These are phyloP conservation scores for Eulacestoma nigropectus DNA, from an alignment of 2,113 vertebrate species.

Conservation along the genomic window DNA sequence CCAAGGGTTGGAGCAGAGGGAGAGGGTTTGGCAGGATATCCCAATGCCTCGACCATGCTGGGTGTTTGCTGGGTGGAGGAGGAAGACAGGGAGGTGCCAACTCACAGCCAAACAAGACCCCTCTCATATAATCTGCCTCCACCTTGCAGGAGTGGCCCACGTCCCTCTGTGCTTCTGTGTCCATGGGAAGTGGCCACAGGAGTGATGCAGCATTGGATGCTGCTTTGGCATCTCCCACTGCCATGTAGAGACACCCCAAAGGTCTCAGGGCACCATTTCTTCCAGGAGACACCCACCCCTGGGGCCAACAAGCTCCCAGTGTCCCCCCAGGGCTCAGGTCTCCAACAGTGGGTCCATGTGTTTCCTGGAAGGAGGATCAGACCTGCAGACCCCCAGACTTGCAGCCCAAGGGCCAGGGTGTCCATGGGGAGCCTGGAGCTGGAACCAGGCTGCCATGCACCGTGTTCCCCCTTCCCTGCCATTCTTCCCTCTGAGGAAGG, in stretches of 20 bases:
- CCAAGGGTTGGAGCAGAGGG: not conserved
- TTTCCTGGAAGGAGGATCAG: not conserved
- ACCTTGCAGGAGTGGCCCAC: rapidly evolving
- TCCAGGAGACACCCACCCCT: not conserved
- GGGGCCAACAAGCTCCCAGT: rapidly evolving
- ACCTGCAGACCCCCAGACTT: not conserved
- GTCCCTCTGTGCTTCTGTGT: not conserved
- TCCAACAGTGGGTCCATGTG: rapidly evolving
- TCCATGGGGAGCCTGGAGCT: not conserved
- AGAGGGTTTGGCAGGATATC: not conserved
- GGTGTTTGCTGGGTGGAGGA: not conserved
- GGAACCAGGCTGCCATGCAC: not conserved
- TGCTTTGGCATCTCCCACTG: not conserved
- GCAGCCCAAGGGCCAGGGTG: rapidly evolving
- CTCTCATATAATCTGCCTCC: not conserved
- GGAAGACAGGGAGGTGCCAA: not conserved
- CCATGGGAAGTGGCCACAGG: not conserved
- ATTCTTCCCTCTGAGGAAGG: not conserved
- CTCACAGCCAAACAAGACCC: not conserved
- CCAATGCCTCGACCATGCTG: rapidly evolving
- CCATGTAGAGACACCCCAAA: not conserved
- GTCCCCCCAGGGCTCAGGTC: not conserved
- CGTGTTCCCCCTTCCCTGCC: not conserved
- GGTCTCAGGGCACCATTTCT: not conserved
- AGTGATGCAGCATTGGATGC: rapidly evolving